Percentiles rank a stretch among this genome's conserved stretches.
phyloP scores from a whole-genome alignment of 2,797 vertebrate species.

The Erithacus rubecula region DNA sequence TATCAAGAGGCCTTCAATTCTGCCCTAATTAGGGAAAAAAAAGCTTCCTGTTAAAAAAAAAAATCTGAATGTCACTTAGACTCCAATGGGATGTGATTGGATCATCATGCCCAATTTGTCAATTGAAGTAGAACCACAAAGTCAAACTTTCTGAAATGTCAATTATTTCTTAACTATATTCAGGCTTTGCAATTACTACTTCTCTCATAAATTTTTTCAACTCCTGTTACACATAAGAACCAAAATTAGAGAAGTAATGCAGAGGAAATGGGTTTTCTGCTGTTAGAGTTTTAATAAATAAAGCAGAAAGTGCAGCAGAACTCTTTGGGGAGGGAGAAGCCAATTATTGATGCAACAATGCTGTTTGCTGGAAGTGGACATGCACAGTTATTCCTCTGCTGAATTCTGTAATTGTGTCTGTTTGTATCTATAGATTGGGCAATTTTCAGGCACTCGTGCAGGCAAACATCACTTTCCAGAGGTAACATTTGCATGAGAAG shows the following conservation, averaged over 20 bases:
- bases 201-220: neutral
- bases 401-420: neutral
- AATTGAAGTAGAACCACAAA: neutral
- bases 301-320: neutral
- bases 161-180: neutral
- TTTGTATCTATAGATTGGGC: neutral
- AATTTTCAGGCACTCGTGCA: neutral
- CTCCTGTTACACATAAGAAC: neutral
- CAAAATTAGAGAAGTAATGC: neutral
- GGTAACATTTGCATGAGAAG: neutral
- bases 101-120: neutral
- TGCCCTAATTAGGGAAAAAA: neutral
- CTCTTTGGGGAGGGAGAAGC: neutral
- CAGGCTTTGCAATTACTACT: neutral
- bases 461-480: neutral
- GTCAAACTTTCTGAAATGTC: neutral
- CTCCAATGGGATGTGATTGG: fast-evolving
- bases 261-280: neutral
- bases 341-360: neutral
- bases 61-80: neutral
- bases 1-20: neutral
- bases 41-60: neutral
- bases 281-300: neutral
- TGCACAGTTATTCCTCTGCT: neutral
- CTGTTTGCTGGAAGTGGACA: neutral